Conservation (phyloP, 2,797 vertebrate species). For the Jordanella pulchra region DNA sequence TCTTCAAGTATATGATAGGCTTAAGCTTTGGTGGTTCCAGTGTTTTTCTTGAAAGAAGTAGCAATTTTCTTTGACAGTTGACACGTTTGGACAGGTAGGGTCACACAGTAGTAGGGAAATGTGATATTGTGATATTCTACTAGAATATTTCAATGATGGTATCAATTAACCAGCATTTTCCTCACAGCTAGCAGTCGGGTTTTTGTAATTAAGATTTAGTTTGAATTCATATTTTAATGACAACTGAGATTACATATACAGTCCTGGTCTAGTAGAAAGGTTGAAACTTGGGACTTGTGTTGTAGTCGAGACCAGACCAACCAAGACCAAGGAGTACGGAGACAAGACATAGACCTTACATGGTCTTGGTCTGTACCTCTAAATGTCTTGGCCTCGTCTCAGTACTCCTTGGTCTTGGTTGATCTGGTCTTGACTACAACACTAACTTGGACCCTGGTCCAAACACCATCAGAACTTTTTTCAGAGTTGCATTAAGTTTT, state of each 20-base stretch:
- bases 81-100: neutral
- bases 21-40: neutral
- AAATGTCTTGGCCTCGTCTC: no score
- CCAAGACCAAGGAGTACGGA: no score
- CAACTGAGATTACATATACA: neutral
- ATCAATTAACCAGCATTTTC: neutral
- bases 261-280: neutral
- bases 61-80: neutral
- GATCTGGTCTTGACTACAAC: no score
- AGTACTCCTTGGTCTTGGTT: no score
- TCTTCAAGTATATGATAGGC: conserved; percentile 1
- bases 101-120: no score
- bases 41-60: neutral
- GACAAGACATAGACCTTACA: no score
- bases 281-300: no score
- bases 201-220: neutral
- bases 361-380: no score
- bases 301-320: no score
- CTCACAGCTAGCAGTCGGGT: neutral
- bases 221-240: neutral
- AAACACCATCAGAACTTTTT: neutral
- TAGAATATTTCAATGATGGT: neutral
- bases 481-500: neutral
- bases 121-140: no score
- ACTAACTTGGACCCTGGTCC: neutral